Base-by-base conservation (phyloP, 2,113 vertebrate genomes). In the Marmota flaviventris region DNA sequence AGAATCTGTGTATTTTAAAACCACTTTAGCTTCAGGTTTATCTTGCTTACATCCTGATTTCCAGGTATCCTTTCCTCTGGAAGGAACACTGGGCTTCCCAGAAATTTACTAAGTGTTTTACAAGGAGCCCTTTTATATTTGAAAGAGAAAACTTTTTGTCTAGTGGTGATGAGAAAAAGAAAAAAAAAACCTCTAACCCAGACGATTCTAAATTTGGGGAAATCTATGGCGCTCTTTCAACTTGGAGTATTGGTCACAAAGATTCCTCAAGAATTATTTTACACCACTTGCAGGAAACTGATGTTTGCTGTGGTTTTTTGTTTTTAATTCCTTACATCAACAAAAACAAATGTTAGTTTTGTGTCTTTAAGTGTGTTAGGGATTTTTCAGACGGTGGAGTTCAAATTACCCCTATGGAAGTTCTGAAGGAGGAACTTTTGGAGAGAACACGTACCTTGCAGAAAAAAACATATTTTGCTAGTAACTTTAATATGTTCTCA, bases 101-200 rank as follows among this genome's bases (percentile, higher is more conserved):
- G 97, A 98, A 97, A 87, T 85, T 77, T 89, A 85, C 29, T 86
- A 89, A 90, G 75, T 45, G 42, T 94, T 97, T 94, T 92, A 97
- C 96, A 98, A 97, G 87, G 65, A 61, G 42, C 34, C 39, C 67
- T 97, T 98, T 97, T 94, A 97, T 87, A 93, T 56, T 78, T 97
- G 95, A 95, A 96, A 97, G 89, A 96, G 89, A 95, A 97, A 95
- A 93, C 79, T 88, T 85, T 97, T 96, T 94, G 94, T 96, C 77
- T 79, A 94, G 73, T 73, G 69, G 75, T 78, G 97, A 92, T 96
- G 97, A 98, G 87, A 22, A 83, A 69, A 93, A 90, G 85, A 81
- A 61, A 18, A 56, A 56, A 58, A 58, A 83, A 58, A 58, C 1
- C 45, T 89, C 85, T 53, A 93, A 93, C 58, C 85, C 93, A 97